A percentile compares a stretch with the other conserved stretches of the same genome.
Conservation (phyloP, 53 echinoderm and acorn worm species). For the Hippasteria phrygiana region DNA sequence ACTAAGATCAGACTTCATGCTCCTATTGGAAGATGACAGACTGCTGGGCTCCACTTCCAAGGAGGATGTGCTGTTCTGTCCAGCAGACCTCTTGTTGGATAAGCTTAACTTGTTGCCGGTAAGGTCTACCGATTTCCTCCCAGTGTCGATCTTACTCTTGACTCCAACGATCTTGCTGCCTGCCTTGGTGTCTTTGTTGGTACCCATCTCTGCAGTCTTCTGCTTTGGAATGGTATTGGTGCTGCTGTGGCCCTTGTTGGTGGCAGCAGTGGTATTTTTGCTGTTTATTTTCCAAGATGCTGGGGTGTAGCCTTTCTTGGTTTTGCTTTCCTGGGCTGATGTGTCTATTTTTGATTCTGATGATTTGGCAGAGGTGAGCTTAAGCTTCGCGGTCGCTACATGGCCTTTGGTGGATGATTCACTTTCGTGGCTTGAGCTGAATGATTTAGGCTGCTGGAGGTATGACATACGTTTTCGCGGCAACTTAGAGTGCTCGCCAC, state of each 20-base stretch:
- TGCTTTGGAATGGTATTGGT: constrained; percentile 54
- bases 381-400: constrained; percentile 43
- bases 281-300: constrained; percentile 72
- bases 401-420: constrained; percentile 37
- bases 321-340: constrained; percentile 27
- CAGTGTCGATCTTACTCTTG: constrained; percentile 88
- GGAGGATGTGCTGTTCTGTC: constrained; percentile 74
- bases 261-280: constrained; percentile 43
- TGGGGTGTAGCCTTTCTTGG: constrained; percentile 75
- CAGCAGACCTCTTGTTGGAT: constrained; percentile 60
- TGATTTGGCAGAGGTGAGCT: constrained; percentile 39
- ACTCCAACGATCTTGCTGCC: constrained; percentile 68
- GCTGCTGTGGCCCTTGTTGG: constrained; percentile 58
- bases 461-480: constrained; percentile 66
- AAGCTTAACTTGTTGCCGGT: constrained; percentile 70
- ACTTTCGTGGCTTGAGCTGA: constrained; percentile 49
- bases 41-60: constrained; percentile 79
- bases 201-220: constrained; percentile 41
- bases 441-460: constrained; percentile 69
- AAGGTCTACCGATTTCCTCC: constrained; percentile 75
- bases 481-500: constrained; percentile 58
- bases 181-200: constrained; percentile 51
- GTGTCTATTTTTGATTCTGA: constrained; percentile 30
- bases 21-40: constrained; percentile 82
- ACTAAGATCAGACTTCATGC: constrained; percentile 85